Conservation (phyloP, 2,113 vertebrate species). For the Phalacrocorax brasilianus region DNA sequence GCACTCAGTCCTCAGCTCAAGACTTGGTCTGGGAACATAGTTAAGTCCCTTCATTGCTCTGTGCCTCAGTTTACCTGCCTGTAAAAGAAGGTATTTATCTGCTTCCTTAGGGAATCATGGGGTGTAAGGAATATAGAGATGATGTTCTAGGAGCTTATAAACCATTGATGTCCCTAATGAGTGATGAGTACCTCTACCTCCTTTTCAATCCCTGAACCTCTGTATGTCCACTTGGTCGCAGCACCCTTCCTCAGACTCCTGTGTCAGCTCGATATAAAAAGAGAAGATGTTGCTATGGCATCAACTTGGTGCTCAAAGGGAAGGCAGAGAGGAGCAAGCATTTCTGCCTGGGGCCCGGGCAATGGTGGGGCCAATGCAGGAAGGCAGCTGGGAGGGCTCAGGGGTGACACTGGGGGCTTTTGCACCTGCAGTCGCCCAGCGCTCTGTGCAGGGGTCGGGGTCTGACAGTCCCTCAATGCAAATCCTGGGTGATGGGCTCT, state of each 20-base stretch:
- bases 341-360: neutral
- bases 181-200: neutral
- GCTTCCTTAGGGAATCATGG: neutral
- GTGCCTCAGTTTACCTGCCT: conserved; percentile 14
- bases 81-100: neutral
- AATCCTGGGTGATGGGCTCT: neutral
- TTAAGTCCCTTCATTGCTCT: neutral
- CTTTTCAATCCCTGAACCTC: neutral
- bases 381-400: rapidly evolving
- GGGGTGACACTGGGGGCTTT: neutral
- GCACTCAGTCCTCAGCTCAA: neutral
- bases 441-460: rapidly evolving
- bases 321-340: neutral
- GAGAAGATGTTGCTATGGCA: conserved; percentile 44
- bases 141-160: neutral
- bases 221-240: neutral
- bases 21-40: neutral
- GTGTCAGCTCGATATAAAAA: neutral
- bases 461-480: neutral
- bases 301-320: neutral
- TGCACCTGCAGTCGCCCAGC: rapidly evolving
- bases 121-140: neutral
- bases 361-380: rapidly evolving
- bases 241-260: neutral
- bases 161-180: neutral